phyloP scores from a whole-genome alignment of 2,113 vertebrate genomes.

The Zosterops lateralis region DNA sequence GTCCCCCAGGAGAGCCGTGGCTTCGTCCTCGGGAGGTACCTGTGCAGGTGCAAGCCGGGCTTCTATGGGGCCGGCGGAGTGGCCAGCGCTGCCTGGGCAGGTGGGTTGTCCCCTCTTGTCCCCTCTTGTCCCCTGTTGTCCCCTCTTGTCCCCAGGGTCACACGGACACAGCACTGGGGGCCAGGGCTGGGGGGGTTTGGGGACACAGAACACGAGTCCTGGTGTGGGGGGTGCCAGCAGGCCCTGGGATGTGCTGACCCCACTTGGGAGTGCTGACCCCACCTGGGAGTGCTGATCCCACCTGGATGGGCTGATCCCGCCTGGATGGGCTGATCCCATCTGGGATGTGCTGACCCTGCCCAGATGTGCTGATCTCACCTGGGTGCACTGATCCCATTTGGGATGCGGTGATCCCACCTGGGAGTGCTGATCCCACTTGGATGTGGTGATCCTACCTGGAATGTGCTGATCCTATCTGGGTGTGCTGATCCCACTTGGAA shows the following conservation, averaged over 20 bases:
- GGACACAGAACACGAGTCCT: neutral
- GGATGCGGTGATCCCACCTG: accelerated
- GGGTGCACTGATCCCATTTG: accelerated
- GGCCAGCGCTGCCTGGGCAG: neutral
- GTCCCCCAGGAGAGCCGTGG: conserved; percentile 77
- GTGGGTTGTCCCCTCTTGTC: conserved; percentile 38
- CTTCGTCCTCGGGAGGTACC: conserved; percentile 88
- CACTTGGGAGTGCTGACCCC: too few relatives aligned
- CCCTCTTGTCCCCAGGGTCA: neutral
- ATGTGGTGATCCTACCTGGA: too few relatives aligned
- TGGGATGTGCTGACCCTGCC: too few relatives aligned
- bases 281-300: too few relatives aligned
- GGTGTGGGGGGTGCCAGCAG: neutral
- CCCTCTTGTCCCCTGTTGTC: too few relatives aligned
- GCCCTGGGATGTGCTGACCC: neutral
- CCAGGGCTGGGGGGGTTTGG: neutral
- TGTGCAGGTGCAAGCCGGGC: conserved; percentile 87
- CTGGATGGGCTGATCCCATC: neutral
- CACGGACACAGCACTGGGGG: accelerated
- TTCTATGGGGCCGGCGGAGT: conserved; percentile 74
- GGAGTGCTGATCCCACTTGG: too few relatives aligned
- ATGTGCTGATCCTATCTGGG: too few relatives aligned
- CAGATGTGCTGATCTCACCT: accelerated
- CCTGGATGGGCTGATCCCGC: accelerated
- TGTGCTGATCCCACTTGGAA: too few relatives aligned